Percentiles rank a stretch among this genome's conserved stretches.
These are phyloP conservation scores for Uropsilus gracilis DNA, from an alignment of 2,113 vertebrate species.

Conservation along the genomic window DNA sequence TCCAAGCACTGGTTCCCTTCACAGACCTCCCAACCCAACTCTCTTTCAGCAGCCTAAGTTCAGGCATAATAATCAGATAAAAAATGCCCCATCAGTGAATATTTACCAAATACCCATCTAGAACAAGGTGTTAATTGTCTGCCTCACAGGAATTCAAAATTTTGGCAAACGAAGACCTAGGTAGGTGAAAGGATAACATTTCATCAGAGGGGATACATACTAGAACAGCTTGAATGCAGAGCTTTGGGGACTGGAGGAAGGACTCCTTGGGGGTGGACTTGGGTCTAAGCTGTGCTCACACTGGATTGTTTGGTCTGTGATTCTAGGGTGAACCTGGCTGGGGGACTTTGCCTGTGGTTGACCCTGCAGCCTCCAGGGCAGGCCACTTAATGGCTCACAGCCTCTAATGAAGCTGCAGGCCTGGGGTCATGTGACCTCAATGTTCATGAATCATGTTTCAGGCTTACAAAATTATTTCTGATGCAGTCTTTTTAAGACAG, in stretches of 20 bases:
- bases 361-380: not conserved
- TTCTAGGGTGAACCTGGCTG: not conserved
- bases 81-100: not conserved
- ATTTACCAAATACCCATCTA: not conserved
- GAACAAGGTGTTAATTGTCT: not conserved
- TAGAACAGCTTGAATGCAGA: not conserved
- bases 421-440: not conserved
- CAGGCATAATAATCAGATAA: not conserved
- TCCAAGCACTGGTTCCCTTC: not conserved
- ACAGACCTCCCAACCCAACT: not conserved
- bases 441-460: not conserved
- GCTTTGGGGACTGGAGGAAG: not conserved
- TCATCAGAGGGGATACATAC: not conserved
- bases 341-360: not conserved
- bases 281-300: not conserved
- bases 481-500: not conserved
- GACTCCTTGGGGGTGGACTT: not conserved
- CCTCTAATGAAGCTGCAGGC: not conserved
- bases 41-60: not conserved
- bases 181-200: not conserved
- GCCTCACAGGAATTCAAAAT: not conserved
- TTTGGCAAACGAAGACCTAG: not conserved
- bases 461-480: not conserved
- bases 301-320: accelerated
- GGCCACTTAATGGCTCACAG: not conserved